Conservation (phyloP, 2,888 invertebrate species). For the Sericinus montela region DNA sequence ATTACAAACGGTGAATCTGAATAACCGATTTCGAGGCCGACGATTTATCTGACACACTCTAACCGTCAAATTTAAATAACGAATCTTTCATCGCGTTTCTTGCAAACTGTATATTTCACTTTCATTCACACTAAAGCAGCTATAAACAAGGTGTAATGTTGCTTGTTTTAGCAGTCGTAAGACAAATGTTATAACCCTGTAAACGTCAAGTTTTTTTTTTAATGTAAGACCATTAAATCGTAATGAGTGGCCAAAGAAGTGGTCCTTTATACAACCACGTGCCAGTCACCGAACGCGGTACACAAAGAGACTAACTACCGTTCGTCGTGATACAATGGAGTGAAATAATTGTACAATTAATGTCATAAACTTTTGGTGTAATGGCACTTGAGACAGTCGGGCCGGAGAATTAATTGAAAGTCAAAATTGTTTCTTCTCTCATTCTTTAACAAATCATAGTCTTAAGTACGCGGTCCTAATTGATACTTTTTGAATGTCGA, state of each 20-base stretch:
- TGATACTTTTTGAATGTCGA: slow-evolving; percentile 23
- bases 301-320: slow-evolving; percentile 72
- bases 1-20: slow-evolving; percentile 68
- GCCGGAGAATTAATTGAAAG: slow-evolving; percentile 52
- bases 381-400: slow-evolving; percentile 63
- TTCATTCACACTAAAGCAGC: slow-evolving; percentile 20
- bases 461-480: slow-evolving; percentile 26
- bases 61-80: slow-evolving; percentile 69
- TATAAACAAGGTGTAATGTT: slow-evolving; percentile 28
- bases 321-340: slow-evolving; percentile 63
- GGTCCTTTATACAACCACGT: slow-evolving; percentile 68
- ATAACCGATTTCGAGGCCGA: slow-evolving; percentile 67
- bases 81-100: slow-evolving; percentile 52
- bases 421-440: slow-evolving; percentile 47
- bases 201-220: slow-evolving; percentile 62
- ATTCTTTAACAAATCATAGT: slow-evolving; percentile 32
- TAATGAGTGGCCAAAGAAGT: slow-evolving; percentile 75
- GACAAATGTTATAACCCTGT: slow-evolving; percentile 41
- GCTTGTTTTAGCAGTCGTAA: not conserved
- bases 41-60: slow-evolving; percentile 71
- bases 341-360: slow-evolving; percentile 76
- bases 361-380: slow-evolving; percentile 49
- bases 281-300: slow-evolving; percentile 53
- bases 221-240: slow-evolving; percentile 70
- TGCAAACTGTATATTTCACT: slow-evolving; percentile 27